Evolutionary conservation across 1,140 invertebrate genomes (phyloP).

Genomic region (Cydia splendana): DNA sequence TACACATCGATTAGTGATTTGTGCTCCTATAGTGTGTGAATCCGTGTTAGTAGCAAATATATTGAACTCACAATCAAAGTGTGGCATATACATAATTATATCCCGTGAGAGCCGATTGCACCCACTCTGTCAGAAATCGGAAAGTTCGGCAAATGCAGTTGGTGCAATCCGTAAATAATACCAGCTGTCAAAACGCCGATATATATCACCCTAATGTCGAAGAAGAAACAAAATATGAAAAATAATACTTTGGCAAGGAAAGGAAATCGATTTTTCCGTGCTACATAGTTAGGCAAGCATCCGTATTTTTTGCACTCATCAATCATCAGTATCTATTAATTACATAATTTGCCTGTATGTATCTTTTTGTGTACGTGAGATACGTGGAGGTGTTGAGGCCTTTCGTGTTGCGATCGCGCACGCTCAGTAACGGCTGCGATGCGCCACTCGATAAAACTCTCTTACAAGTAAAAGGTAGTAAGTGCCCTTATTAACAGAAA

Average conservation of each 20-base stretch:
- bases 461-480: not conserved
- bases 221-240: constrained; percentile 6
- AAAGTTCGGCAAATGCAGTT: too few species aligned
- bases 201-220: not conserved
- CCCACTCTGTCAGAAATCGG: too few species aligned
- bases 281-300: not conserved
- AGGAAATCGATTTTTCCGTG: constrained; percentile 2
- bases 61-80: too few species aligned
- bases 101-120: too few species aligned
- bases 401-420: constrained; percentile 1
- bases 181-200: too few species aligned
- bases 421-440: constrained; percentile 20
- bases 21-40: too few species aligned
- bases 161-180: not conserved
- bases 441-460: constrained; percentile 5
- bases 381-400: constrained; percentile 3
- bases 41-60: too few species aligned
- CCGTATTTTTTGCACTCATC: constrained; percentile 15
- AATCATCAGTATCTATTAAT: constrained; percentile 11
- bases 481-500: not conserved
- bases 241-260: not conserved
- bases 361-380: constrained; percentile 16
- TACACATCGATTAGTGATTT: too few species aligned
- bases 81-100: too few species aligned
- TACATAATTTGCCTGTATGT: constrained; percentile 15